Evolutionary conservation across 2,113 vertebrate species (phyloP).

Genomic region (Hystrix cristata): DNA sequence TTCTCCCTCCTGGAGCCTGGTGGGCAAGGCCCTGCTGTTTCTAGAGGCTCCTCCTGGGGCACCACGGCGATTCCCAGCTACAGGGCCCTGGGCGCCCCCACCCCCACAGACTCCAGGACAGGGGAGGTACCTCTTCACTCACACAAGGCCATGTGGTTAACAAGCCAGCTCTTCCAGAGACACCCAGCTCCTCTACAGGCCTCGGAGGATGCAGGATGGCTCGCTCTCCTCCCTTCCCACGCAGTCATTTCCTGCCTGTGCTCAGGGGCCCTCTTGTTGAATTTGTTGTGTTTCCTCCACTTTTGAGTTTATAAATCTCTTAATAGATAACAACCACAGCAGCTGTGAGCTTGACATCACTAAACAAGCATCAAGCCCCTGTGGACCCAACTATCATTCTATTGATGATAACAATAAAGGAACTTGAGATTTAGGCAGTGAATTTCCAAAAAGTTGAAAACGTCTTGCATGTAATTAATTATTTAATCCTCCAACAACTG

Average conservation of each 20-base stretch:
- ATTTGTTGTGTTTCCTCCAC: neutral
- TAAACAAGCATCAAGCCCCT: neutral
- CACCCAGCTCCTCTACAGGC: neutral
- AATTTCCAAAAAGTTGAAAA: conserved; percentile 1
- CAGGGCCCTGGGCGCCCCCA: neutral
- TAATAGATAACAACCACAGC: neutral
- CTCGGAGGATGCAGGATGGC: neutral
- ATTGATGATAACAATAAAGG: neutral
- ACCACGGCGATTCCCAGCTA: neutral
- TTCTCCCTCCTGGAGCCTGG: neutral
- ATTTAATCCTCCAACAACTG: neutral
- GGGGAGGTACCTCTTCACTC: conserved; percentile 69
- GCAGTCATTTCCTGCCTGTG: conserved; percentile 44
- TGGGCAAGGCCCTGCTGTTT: no score
- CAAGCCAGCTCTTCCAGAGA: neutral
- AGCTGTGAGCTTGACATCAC: neutral
- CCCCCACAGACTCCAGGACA: conserved; percentile 54
- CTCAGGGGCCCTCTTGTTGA: neutral
- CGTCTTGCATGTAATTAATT: neutral
- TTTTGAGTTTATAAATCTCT: conserved; percentile 35
- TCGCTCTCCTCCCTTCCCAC: conserved; percentile 38
- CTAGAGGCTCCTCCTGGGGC: neutral
- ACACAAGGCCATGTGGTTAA: neutral
- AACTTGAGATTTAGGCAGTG: neutral
- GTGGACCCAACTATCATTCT: neutral